A percentile compares a stretch with the other conserved stretches of the same genome.
Conservation (phyloP, 2,113 vertebrate genomes). For the Nymphicus hollandicus region DNA sequence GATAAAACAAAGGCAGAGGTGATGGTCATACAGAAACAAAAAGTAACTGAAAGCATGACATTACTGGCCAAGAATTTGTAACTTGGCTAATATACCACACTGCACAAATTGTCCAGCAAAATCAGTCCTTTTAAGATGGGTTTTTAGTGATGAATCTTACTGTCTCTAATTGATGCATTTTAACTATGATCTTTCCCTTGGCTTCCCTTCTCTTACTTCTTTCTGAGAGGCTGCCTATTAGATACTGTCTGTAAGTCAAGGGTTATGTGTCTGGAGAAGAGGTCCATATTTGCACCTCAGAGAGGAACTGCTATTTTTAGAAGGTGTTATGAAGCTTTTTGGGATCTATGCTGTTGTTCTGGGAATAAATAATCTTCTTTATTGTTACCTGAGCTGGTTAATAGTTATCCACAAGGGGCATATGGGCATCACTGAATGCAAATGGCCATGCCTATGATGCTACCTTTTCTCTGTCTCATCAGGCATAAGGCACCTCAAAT, state of each 20-base stretch:
- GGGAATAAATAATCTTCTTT: not conserved
- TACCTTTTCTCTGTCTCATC: not conserved
- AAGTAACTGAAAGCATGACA: not conserved
- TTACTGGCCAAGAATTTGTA: not conserved
- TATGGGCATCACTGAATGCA: accelerated
- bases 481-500: not conserved
- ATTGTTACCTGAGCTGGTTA: not conserved
- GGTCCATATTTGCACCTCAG: not conserved
- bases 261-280: not conserved
- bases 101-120: not conserved
- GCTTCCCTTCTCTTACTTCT: not conserved
- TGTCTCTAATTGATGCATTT: not conserved
- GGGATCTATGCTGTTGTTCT: not conserved
- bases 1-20: not conserved
- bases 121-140: not conserved
- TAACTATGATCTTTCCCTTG: not conserved
- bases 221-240: not conserved
- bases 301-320: not conserved
- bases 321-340: not conserved
- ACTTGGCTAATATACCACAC: not conserved
- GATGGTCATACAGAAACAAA: not conserved
- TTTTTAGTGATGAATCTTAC: not conserved
- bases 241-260: not conserved
- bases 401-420: not conserved
- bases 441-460: not conserved